These are phyloP conservation scores for Odocoileus hemionus DNA, from an alignment of 2,113 vertebrate genomes.

Conservation along the genomic window DNA sequence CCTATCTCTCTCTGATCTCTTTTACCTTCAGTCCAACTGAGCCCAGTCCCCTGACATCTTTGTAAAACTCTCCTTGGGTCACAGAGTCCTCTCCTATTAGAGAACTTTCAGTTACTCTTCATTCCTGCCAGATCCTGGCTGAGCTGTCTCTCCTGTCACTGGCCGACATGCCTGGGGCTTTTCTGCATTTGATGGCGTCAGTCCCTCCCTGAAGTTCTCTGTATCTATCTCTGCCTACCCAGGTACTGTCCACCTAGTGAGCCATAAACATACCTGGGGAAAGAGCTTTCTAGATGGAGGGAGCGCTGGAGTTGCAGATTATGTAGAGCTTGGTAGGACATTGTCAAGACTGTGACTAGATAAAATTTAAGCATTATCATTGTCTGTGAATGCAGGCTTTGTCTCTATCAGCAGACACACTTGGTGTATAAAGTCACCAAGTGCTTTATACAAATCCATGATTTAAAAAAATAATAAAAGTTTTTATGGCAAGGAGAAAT, in stretches of 20 bases:
- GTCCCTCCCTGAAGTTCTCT: neutral
- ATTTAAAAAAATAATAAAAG: neutral
- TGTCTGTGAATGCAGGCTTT: neutral
- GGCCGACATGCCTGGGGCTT: neutral
- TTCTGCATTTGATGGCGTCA: neutral
- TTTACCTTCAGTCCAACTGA: neutral
- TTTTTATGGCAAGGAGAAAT: neutral
- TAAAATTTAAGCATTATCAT: neutral
- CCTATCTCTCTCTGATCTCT: neutral
- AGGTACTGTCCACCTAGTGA: neutral
- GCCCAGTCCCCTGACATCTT: neutral
- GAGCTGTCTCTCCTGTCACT: neutral
- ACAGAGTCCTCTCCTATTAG: neutral
- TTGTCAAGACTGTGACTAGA: neutral
- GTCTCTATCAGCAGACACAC: too few species aligned
- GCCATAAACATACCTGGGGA: neutral
- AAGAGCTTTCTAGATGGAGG: neutral
- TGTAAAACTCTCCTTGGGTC: neutral
- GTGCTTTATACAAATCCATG: constrained; percentile 8
- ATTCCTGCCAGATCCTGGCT: neutral
- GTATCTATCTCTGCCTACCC: neutral
- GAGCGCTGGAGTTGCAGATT: neutral
- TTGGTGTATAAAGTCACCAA: neutral
- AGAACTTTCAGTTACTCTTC: neutral
- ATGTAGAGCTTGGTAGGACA: neutral